Conservation (phyloP, 2,888 invertebrate species). For the Baccha elongata region DNA sequence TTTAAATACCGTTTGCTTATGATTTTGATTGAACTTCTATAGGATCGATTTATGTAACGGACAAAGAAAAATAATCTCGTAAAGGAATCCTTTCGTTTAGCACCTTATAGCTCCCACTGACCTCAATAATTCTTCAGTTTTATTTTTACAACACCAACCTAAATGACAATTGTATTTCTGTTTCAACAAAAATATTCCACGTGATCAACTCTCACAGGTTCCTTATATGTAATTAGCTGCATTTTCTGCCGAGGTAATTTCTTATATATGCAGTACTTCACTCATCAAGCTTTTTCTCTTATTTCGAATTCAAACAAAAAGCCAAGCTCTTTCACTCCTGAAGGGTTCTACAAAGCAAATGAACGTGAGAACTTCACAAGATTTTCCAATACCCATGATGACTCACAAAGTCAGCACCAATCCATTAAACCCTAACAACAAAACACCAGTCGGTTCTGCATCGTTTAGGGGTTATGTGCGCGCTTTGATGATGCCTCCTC, state of each 20-base stretch:
- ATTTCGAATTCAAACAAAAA: neutral
- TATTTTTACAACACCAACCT: no score
- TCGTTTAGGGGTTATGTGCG: slow-evolving; percentile 50
- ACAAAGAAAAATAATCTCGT: no score
- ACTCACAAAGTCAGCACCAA: neutral
- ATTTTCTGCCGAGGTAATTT: slow-evolving; percentile 17
- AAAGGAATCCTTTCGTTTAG: no score
- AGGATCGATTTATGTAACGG: no score
- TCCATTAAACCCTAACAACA: neutral
- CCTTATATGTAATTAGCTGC: slow-evolving; percentile 39
- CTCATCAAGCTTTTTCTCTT: slow-evolving; percentile 17
- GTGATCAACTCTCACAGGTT: slow-evolving; percentile 18
- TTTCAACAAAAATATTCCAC: neutral
- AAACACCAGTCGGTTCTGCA: slow-evolving; percentile 30
- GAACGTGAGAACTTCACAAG: slow-evolving; percentile 58
- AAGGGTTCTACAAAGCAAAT: slow-evolving; percentile 31
- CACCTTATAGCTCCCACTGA: no score
- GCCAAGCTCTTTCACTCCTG: slow-evolving; percentile 16
- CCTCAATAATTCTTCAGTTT: no score
- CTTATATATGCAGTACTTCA: slow-evolving; percentile 7
- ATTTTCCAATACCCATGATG: slow-evolving; percentile 6
- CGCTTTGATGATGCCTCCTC: slow-evolving; percentile 20
- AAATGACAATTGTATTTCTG: no score
- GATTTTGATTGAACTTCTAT: no score
- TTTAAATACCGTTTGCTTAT: no score